phyloP scores from a whole-genome alignment of 1,140 invertebrate genomes.

The Lordiphosa clarofinis region DNA sequence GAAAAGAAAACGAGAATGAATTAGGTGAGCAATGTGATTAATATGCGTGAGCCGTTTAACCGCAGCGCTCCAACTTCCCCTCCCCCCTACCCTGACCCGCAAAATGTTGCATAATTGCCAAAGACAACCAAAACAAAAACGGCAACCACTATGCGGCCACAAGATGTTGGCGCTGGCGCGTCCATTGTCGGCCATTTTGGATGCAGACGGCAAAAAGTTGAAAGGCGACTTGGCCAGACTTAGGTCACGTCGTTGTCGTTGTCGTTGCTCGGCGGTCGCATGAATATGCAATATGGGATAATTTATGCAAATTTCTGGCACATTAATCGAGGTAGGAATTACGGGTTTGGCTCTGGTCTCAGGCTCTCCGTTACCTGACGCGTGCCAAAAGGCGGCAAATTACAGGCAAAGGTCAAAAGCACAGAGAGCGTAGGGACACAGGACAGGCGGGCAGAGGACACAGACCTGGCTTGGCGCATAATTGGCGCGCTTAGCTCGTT shows the following conservation, averaged over 20 bases:
- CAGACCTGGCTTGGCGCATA: conserved; percentile 44
- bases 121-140: conserved; percentile 8
- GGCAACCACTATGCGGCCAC: conserved; percentile 71
- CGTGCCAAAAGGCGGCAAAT: conserved; percentile 68
- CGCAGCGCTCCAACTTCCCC: conserved; percentile 3
- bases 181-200: conserved; percentile 33
- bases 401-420: conserved; percentile 54
- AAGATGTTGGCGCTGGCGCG: conserved; percentile 44
- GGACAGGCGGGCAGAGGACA: conserved; percentile 1
- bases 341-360: conserved; percentile 5
- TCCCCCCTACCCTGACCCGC: conserved; percentile 32
- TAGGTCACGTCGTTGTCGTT: conserved; percentile 61
- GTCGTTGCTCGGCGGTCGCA: conserved; percentile 34
- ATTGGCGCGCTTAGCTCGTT: conserved; percentile 75
- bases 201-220: conserved; percentile 22
- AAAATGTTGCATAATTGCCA: conserved; percentile 74
- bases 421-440: conserved; percentile 44
- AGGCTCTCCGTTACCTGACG: conserved; percentile 18
- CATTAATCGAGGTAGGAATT: conserved; percentile 75
- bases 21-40: conserved; percentile 19
- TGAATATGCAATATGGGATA: conserved; percentile 80
- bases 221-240: conserved; percentile 29
- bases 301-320: conserved; percentile 79
- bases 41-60: conserved; percentile 64
- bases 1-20: conserved; percentile 11